Evolutionary conservation across 1,140 invertebrate genomes (phyloP), one percentile per base, ranked within the genome.

Genomic region (Glossosoma conforme): DNA sequence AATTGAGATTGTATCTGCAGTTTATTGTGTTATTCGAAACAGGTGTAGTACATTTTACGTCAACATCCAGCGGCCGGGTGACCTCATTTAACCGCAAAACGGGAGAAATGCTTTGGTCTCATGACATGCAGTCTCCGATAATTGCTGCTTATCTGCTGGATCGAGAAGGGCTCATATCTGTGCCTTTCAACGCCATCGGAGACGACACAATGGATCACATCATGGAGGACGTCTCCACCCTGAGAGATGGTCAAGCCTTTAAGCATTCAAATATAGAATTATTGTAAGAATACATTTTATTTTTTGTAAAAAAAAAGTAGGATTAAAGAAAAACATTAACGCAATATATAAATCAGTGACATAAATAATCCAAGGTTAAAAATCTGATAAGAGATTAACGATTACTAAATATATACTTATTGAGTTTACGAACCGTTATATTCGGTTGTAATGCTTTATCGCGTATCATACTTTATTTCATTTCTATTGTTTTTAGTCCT

Each of bases 161-260:
- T 52, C 78, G 82, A 22, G 82, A 87, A 33, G 88, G 87, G 2
- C 77, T 97, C 21, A 75, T 92, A 24, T 83, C 86, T 32, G 78
- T 97, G 28, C 93, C 93, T 2, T 96, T 96, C 63, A 91, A 88
- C 6, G 91, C 87, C 37, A 83, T 98, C 22, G 90, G 91, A 1
- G 85, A 91, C 56, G 87, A 91, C 59, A 91, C 90, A 0, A 72
- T 94, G 22, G 77, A 84, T 47, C 81, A 86, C 55, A 79, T 92
- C 3, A 69, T 85, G 53, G 75, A 83, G 55, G 79, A 80, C 54
- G 81, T 81, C 1, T 76, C 75, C 10, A 74, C 69, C 1, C 64
- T 78, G 15, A 80, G 80, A 62, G 78, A 81, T 10, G 83, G 78
- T 38, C 66, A 72, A 38, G 72, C 70, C 19, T 72, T 75, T 35